phyloP scores from a whole-genome alignment of 2,797 vertebrate genomes.

The Anas acuta region DNA sequence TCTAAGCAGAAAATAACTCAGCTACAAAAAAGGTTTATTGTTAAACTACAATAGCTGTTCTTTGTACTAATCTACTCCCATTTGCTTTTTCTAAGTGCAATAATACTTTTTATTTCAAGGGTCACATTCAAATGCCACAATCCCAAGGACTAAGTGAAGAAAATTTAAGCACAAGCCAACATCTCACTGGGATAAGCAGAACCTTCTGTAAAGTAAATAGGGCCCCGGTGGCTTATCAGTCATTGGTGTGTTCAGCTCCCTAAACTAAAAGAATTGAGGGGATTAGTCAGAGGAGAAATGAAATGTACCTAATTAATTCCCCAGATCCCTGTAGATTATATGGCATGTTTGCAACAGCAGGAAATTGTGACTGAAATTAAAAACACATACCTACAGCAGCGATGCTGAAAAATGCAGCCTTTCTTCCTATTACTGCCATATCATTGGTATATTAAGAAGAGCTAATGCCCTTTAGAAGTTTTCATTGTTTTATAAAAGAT shows the following conservation, averaged over 20 bases:
- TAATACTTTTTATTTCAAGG: conserved; percentile 35
- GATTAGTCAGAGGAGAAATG: conserved; percentile 71
- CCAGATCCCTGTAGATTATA: conserved; percentile 64
- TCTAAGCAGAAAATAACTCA: conserved; percentile 4
- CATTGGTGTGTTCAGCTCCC: conserved; percentile 38
- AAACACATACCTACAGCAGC: conserved; percentile 34
- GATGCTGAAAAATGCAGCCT: neutral
- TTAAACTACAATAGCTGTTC: neutral
- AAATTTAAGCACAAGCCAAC: conserved; percentile 11
- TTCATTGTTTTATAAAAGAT: neutral
- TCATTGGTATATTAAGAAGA: neutral
- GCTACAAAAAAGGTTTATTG: neutral
- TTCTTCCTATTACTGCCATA: neutral
- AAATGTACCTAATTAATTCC: conserved; percentile 73
- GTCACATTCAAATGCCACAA: conserved; percentile 40
- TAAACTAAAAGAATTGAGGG: conserved; percentile 57
- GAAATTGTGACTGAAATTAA: conserved; percentile 68
- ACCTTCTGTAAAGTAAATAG: conserved; percentile 61
- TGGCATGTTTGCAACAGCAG: conserved; percentile 49
- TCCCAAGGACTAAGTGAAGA: conserved; percentile 17
- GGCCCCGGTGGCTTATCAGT: conserved; percentile 65
- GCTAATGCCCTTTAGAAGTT: neutral
- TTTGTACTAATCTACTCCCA: neutral
- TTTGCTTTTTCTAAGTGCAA: conserved; percentile 17
- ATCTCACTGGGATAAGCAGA: conserved; percentile 30